Evolutionary conservation across 2,888 invertebrate species (phyloP).

Genomic region (Phortica magna): DNA sequence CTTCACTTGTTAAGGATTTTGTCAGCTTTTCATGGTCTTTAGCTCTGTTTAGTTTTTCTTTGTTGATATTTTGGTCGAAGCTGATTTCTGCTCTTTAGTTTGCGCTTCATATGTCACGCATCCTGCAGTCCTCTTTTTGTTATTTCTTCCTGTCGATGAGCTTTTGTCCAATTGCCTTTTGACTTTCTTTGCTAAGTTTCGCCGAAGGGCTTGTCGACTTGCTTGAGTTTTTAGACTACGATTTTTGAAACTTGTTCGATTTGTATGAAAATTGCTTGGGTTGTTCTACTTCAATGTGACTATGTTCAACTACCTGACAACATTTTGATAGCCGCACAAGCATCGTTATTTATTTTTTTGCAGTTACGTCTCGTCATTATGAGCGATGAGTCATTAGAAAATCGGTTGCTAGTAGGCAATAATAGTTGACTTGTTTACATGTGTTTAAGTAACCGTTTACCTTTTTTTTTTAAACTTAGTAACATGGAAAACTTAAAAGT

Average conservation of each 20-base stretch:
- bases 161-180: slow-evolving; percentile 35
- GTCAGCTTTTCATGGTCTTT: slow-evolving; percentile 41
- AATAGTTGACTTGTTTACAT: slow-evolving; percentile 1
- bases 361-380: too few relatives aligned
- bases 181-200: slow-evolving; percentile 41
- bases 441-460: slow-evolving; percentile 47
- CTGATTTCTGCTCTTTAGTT: slow-evolving; percentile 53
- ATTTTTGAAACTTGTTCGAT: slow-evolving; percentile 52
- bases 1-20: slow-evolving; percentile 19
- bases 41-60: background rate
- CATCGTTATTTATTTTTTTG: too few relatives aligned
- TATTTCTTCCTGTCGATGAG: background rate
- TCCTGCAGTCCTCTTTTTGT: background rate
- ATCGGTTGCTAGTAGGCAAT: too few relatives aligned
- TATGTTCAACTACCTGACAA: background rate
- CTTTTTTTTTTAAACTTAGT: slow-evolving; percentile 34
- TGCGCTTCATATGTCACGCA: background rate
- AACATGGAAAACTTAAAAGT: slow-evolving; percentile 1
- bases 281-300: slow-evolving; percentile 40
- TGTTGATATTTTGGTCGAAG: slow-evolving; percentile 37
- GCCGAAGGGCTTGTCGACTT: slow-evolving; percentile 42
- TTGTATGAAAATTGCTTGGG: slow-evolving; percentile 67
- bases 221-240: slow-evolving; percentile 35
- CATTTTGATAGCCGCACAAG: background rate
- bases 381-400: too few relatives aligned